phyloP scores from a whole-genome alignment of 2,113 vertebrate species.

The Anas platyrhynchos region DNA sequence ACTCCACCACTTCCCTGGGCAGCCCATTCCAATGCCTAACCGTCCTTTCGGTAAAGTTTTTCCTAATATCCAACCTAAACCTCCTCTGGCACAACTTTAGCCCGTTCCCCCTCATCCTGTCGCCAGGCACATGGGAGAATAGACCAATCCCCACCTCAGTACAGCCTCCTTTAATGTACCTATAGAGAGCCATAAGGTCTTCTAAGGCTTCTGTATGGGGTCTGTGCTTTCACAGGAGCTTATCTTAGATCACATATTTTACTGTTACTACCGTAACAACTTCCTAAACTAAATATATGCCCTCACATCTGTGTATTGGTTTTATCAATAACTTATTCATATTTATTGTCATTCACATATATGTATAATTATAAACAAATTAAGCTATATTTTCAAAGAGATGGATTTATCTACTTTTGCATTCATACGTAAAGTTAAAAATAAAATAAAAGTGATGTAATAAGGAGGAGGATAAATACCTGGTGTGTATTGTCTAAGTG shows the following conservation, averaged over 20 bases:
- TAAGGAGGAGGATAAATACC: background rate
- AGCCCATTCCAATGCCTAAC: no score
- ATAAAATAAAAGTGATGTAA: background rate
- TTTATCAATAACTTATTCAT: background rate
- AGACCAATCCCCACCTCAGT: no score
- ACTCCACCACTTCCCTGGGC: no score
- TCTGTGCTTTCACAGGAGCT: background rate
- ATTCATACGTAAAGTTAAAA: accelerated
- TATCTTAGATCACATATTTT: background rate
- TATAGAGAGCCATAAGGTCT: no score
- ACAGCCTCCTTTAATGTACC: no score
- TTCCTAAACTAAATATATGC: background rate
- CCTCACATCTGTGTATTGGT: background rate
- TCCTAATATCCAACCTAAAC: no score
- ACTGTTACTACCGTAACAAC: background rate
- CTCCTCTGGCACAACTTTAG: no score
- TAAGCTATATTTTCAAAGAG: background rate
- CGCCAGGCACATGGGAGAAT: no score
- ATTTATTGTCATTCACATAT: background rate
- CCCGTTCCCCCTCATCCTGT: no score
- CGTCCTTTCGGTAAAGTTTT: no score
- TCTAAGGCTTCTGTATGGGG: background rate
- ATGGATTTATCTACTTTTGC: background rate
- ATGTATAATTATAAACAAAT: background rate
- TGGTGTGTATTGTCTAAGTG: background rate